Evolutionary conservation across 2,797 vertebrate species (phyloP).

Genomic region (Coluber constrictor): DNA sequence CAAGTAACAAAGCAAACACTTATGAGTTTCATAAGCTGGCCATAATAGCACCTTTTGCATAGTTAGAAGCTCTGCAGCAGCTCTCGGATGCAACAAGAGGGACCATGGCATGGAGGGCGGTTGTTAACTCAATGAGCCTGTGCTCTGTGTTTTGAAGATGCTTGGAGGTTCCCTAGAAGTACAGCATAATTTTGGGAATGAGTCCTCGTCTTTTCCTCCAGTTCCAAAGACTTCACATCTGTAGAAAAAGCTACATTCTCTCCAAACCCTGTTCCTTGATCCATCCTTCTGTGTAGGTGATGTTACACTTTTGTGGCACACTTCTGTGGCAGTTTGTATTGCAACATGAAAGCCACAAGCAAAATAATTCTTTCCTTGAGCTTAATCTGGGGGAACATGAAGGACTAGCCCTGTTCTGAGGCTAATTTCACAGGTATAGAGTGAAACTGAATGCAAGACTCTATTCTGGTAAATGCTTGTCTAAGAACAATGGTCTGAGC

Average conservation of each 20-base stretch:
- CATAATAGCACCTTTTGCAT: neutral
- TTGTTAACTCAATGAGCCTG: neutral
- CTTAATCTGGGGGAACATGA: neutral
- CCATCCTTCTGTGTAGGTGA: neutral
- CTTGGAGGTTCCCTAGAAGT: neutral
- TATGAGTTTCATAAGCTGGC: neutral
- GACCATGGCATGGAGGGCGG: neutral
- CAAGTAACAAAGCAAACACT: neutral
- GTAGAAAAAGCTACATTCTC: neutral
- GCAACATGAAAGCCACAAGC: neutral
- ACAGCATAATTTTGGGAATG: neutral
- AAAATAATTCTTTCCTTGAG: neutral
- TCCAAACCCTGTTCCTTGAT: neutral
- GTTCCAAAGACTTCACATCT: neutral
- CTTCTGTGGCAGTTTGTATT: neutral
- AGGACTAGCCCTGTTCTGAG: neutral
- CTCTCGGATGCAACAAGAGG: neutral
- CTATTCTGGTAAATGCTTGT: neutral
- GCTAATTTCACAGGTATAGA: neutral
- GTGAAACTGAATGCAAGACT: neutral
- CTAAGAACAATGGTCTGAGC: neutral
- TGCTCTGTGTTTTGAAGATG: neutral
- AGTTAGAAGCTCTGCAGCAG: neutral
- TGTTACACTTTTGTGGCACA: neutral
- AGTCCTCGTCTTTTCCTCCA: neutral